Evolutionary conservation across 1,140 invertebrate species (phyloP).

Genomic region (Coelopa frigida): DNA sequence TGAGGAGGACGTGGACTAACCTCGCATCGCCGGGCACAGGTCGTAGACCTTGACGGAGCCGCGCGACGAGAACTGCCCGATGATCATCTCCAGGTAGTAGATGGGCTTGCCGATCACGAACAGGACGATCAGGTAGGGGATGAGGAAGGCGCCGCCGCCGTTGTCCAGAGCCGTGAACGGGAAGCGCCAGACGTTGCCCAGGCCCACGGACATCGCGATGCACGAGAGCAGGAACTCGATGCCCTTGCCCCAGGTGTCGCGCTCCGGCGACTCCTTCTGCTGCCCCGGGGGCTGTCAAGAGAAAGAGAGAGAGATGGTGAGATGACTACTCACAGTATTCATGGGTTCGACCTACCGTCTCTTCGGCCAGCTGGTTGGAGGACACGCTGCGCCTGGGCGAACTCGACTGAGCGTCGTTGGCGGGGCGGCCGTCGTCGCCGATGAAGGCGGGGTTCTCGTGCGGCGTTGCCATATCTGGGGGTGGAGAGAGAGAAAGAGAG

Average conservation of each 20-base stretch:
- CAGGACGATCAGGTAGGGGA: conserved; percentile 71
- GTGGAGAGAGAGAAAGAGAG: no score
- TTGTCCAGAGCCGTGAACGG: conserved; percentile 72
- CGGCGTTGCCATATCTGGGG: conserved; percentile 22
- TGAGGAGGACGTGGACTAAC: conserved; percentile 37
- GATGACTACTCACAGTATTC: neutral
- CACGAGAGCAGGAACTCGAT: conserved; percentile 77
- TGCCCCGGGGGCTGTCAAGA: neutral
- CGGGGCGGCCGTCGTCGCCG: conserved; percentile 30
- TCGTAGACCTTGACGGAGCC: conserved; percentile 57
- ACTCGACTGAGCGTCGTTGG: neutral
- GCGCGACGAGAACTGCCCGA: conserved; percentile 64
- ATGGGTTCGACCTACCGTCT: neutral
- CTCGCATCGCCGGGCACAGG: conserved; percentile 52
- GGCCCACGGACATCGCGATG: conserved; percentile 74
- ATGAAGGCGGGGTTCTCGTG: conserved; percentile 34
- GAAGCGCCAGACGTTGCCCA: conserved; percentile 83
- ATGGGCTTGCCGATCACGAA: conserved; percentile 73
- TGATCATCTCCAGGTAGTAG: conserved; percentile 75
- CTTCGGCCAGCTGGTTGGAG: neutral
- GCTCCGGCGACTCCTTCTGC: conserved; percentile 21
- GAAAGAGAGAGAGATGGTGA: neutral
- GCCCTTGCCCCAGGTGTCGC: conserved; percentile 67
- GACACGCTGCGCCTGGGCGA: no score
- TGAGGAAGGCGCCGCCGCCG: conserved; percentile 72